Evolutionary conservation across 2,888 invertebrate genomes (phyloP), one percentile per base, ranked within the genome.

Genomic region (Himalopsyche tibetana): DNA sequence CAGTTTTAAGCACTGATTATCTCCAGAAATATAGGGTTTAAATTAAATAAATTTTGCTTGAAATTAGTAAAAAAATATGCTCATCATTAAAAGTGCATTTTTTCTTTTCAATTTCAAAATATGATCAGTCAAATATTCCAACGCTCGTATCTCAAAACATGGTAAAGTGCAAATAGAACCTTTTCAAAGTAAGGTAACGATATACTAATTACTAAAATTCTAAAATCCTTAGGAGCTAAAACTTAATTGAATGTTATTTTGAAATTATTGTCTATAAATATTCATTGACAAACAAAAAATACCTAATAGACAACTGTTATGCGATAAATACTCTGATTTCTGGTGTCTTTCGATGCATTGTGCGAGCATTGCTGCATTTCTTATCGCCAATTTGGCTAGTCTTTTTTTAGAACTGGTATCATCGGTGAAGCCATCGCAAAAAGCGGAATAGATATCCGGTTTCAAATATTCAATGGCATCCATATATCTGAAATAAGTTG

Each of bases 361-460:
- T 87, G 95, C 94, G 89, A 97, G 94, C 91, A 97, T 95, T 38
- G 90, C 91, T 86, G 94, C 92, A 15, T 96, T 96, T 88, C 96
- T 94, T 55, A 95, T 94, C 0, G 96, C 94, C 5, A 97, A 94
- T 91, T 97, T 98, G 1, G 90, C 90, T 17, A 95, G 90, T 86
- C 97, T 93, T 91, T 98, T 98, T 82, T 93, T 92, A 0, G 95
- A 93, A 90, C 96, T 96, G 63, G 93, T 92, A 9, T 92, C 91
- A 90, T 95, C 94, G 74, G 95, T 96, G 89, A 96, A 95, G 63
- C 95, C 95, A 93, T 98, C 98, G 90, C 96, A 96, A 89, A 98
- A 92, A 17, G 96, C 95, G 90, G 96, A 95, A 92, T 96, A 97
- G 90, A 97, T 94, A 91, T 97, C 96, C 63, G 98, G 98, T 91